Conservation (phyloP, 1,140 invertebrate genomes). For the Hyles euphorbiae region DNA sequence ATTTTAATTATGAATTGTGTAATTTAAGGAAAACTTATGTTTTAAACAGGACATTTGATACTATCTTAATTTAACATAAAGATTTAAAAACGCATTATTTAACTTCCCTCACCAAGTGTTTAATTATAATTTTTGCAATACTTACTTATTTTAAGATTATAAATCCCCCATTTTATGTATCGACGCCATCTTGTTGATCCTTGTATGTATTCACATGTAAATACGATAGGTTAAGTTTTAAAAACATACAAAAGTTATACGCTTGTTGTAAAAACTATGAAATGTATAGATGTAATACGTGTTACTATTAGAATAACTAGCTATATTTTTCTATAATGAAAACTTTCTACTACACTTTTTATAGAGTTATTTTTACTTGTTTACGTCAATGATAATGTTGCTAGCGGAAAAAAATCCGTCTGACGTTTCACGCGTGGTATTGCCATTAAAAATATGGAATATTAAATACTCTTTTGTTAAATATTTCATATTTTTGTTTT, state of each 20-base stretch:
- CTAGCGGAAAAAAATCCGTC: not conserved
- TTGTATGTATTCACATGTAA: not conserved
- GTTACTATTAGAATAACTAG: constrained; percentile 9
- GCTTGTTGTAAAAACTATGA: constrained; percentile 1
- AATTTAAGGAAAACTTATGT: too few relatives aligned
- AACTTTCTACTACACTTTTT: constrained; percentile 13
- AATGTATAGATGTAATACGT: not conserved
- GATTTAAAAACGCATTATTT: too few relatives aligned
- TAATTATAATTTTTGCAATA: too few relatives aligned
- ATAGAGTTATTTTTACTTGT: too few relatives aligned
- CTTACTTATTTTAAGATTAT: too few relatives aligned
- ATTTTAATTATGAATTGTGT: too few relatives aligned
- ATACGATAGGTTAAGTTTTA: not conserved
- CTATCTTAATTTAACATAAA: too few relatives aligned
- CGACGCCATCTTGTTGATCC: too few relatives aligned
- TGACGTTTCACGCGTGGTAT: not conserved
- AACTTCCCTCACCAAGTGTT: too few relatives aligned
- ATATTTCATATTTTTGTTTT: too few relatives aligned
- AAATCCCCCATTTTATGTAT: too few relatives aligned
- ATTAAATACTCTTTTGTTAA: not conserved
- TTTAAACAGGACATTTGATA: too few relatives aligned
- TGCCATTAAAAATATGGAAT: not conserved
- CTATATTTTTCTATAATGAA: constrained; percentile 11
- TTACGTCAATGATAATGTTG: constrained; percentile 2
- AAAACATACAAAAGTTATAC: constrained; percentile 4